phyloP scores from a whole-genome alignment of 2,888 invertebrate genomes.

The Cerastis rubricosa region DNA sequence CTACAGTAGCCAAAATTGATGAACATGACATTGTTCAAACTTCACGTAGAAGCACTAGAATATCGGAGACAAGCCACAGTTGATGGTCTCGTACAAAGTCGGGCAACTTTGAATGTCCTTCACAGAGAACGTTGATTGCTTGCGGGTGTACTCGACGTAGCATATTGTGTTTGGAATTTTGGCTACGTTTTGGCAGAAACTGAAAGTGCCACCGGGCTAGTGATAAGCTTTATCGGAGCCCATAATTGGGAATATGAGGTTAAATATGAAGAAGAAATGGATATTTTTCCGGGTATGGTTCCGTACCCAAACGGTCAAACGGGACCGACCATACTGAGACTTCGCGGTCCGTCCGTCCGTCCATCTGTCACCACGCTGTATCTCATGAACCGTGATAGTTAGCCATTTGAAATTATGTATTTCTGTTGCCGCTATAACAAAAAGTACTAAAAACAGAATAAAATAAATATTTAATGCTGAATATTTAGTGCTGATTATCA shows the following conservation, averaged over 20 bases:
- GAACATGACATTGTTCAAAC: constrained; percentile 10
- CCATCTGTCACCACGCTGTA: too few relatives aligned
- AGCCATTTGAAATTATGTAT: too few relatives aligned
- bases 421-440: too few relatives aligned
- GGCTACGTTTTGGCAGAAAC: neutral
- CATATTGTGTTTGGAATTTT: neutral
- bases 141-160: constrained; percentile 9
- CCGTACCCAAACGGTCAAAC: too few relatives aligned
- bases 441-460: too few relatives aligned
- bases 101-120: constrained; percentile 47
- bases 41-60: constrained; percentile 23
- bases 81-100: constrained; percentile 21
- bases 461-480: too few relatives aligned
- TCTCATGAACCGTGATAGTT: too few relatives aligned
- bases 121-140: constrained; percentile 23
- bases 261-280: neutral
- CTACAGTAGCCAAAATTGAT: constrained; percentile 3
- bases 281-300: too few relatives aligned
- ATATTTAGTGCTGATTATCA: too few relatives aligned
- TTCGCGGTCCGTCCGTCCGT: too few relatives aligned
- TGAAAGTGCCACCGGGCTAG: neutral
- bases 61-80: constrained; percentile 20
- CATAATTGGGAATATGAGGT: neutral
- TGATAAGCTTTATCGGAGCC: constrained; percentile 4
- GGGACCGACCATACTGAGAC: too few relatives aligned